phyloP scores from a whole-genome alignment of 2,797 vertebrate species.

The Schizopygopsis pylzovi region DNA sequence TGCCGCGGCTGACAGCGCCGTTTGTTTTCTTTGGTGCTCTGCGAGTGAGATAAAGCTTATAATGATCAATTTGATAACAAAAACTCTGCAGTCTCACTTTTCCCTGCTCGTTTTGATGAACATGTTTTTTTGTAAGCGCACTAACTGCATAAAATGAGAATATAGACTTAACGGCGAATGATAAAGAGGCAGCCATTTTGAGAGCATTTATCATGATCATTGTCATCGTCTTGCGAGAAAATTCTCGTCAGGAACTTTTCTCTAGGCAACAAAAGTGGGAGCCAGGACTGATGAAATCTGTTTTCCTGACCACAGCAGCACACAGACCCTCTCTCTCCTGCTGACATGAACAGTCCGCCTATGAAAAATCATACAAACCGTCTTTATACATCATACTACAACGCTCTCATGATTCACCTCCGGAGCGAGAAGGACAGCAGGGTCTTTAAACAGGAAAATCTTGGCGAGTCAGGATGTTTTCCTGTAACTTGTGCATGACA shows the following conservation, averaged over 20 bases:
- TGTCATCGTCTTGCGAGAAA: slow-evolving; percentile 50
- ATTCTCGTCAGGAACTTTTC: slow-evolving; percentile 53
- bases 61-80: slow-evolving; percentile 63
- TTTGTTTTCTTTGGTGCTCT: slow-evolving; percentile 52
- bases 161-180: slow-evolving; percentile 50
- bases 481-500: slow-evolving; percentile 26
- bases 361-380: slow-evolving; percentile 55
- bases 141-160: slow-evolving; percentile 59
- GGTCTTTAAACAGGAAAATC: slow-evolving; percentile 52
- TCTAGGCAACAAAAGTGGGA: slow-evolving; percentile 50
- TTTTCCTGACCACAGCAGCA: slow-evolving; percentile 32
- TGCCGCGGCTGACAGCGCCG: slow-evolving; percentile 55
- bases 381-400: slow-evolving; percentile 51
- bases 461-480: slow-evolving; percentile 54
- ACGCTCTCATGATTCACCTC: slow-evolving; percentile 53
- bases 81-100: slow-evolving; percentile 56
- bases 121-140: slow-evolving; percentile 30
- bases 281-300: slow-evolving; percentile 44
- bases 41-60: slow-evolving; percentile 53
- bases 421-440: slow-evolving; percentile 47
- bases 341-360: slow-evolving; percentile 55
- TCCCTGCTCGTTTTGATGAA: slow-evolving; percentile 34
- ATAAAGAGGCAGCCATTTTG: slow-evolving; percentile 60
- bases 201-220: slow-evolving; percentile 56
- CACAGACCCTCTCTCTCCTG: slow-evolving; percentile 30